Base-by-base conservation (phyloP, 2,113 vertebrate genomes). In the Silurus glanis region DNA sequence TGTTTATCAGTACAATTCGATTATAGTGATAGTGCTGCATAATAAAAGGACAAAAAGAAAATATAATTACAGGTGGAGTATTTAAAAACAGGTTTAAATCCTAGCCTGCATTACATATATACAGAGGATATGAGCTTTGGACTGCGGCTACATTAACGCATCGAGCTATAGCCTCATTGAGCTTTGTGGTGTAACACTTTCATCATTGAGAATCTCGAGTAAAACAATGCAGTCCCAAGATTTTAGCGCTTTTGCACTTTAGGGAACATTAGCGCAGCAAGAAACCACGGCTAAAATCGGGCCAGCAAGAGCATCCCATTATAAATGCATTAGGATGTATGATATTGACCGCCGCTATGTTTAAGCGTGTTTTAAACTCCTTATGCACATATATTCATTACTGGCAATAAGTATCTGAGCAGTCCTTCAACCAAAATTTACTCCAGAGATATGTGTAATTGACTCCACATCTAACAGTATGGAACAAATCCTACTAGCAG, bases 391-490 rank as follows among this genome's bases (percentile, higher is more conserved):
- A 92, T 93, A 90, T 91, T 91, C 90, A 92, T 90, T 90, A 88
- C 90, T 84, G 87, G 81, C 19, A 93, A 92, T 95, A 95, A 95
- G 94, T 94, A 95, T 95, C 94, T 95, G 93, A 94, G 93, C 94
- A 95, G 93, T 95, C 94, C 92, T 92, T 93, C 92, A 93, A 92
- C 93, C 92, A 93, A 95, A 95, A 94, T 93, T 93, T 94, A 94
- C 94, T 94, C 94, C 91, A 89, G 93, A 94, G 93, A 95, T 95
- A 92, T 92, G 90, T 95, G 95, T 96, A 96, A 96, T 95, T 95
- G 94, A 95, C 94, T 95, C 94, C 92, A 93, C 94, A 94, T 96
- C 94, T 95, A 96, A 96, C 94, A 94, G 94, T 95, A 96, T 94
- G 95, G 95, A 96, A 96, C 95, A 95, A 96, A 96, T 96, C 94